Evolutionary conservation across 2,888 invertebrate species (phyloP).

Genomic region (Poecilus cupreus): DNA sequence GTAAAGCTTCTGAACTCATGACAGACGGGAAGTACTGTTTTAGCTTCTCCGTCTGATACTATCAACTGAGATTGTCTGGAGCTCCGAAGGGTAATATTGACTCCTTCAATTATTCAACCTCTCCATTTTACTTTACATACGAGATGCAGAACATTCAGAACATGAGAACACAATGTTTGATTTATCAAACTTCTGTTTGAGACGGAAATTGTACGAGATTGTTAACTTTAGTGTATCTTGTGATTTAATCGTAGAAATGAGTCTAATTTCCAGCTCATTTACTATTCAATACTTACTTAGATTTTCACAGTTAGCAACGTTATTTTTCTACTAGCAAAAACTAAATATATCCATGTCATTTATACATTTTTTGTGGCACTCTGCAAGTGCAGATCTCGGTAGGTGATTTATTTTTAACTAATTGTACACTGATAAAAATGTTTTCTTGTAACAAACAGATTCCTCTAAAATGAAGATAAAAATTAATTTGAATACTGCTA

Average conservation of each 20-base stretch:
- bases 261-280: background rate
- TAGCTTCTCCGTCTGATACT: background rate
- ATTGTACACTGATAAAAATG: no score
- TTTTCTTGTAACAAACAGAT: no score
- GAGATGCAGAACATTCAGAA: background rate
- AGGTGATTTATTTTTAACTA: no score
- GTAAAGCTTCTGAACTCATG: background rate
- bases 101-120: conserved; percentile 9
- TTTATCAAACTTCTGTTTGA: background rate
- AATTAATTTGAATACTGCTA: no score
- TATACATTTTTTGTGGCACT: no score
- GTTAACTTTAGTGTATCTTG: background rate
- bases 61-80: conserved; percentile 5
- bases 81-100: conserved; percentile 21
- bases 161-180: background rate
- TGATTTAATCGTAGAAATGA: background rate
- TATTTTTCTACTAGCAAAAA: no score
- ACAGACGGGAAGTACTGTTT: conserved; percentile 6
- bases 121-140: conserved; percentile 6
- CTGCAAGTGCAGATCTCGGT: no score
- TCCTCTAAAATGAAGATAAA: no score
- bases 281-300: no score
- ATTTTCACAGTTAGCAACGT: no score
- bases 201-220: background rate
- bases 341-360: no score